Conservation (phyloP, 2,888 invertebrate genomes). For the Ochlodes sylvanus region DNA sequence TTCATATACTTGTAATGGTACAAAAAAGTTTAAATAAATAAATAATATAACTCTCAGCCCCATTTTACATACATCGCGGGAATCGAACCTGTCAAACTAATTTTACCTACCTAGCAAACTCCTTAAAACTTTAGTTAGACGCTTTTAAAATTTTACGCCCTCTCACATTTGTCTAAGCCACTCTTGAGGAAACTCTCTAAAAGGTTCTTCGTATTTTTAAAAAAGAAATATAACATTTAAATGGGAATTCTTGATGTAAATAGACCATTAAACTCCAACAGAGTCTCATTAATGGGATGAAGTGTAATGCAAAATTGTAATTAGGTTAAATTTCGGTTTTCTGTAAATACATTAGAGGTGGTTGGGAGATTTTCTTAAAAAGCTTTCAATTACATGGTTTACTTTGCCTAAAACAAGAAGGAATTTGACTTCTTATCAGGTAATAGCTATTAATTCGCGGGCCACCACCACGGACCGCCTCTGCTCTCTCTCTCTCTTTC, state of each 20-base stretch:
- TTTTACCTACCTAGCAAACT: background rate
- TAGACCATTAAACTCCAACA: slow-evolving; percentile 27
- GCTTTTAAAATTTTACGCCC: slow-evolving; percentile 3
- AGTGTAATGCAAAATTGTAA: slow-evolving; percentile 30
- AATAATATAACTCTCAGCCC: no score
- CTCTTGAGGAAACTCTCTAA: slow-evolving; percentile 29
- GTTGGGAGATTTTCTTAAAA: background rate
- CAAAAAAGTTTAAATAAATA: no score
- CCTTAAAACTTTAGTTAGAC: background rate
- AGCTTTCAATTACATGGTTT: background rate
- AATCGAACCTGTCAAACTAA: background rate
- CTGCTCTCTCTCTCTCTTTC: no score
- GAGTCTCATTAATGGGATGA: slow-evolving; percentile 23
- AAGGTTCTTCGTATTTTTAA: slow-evolving; percentile 27
- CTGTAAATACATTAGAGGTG: slow-evolving; percentile 10
- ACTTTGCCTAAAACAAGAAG: no score
- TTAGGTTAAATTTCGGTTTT: slow-evolving; percentile 22
- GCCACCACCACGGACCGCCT: no score
- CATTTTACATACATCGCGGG: no score
- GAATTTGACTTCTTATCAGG: no score
- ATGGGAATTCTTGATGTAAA: slow-evolving; percentile 22
- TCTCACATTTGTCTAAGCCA: slow-evolving; percentile 19
- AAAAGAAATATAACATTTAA: slow-evolving; percentile 19
- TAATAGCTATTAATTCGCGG: no score
- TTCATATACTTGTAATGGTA: no score